A percentile compares a stretch with the other conserved stretches of the same genome.
These are phyloP conservation scores for Lycophotia porphyrea DNA, from an alignment of 2,888 invertebrate species.

Conservation along the genomic window DNA sequence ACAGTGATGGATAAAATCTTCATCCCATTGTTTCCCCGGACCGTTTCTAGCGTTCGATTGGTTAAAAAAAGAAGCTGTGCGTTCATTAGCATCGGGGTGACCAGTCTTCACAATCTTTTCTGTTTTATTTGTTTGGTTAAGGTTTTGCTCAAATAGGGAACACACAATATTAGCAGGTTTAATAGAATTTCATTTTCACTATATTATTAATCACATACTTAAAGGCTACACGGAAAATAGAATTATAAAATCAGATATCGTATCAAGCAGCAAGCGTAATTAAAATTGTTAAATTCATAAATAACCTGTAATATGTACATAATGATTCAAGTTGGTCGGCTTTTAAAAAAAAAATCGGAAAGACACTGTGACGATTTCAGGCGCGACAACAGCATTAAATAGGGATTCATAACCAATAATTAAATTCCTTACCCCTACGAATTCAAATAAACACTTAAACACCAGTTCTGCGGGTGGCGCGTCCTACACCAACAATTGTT, in stretches of 20 bases:
- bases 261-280: background rate
- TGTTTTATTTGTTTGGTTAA: background rate
- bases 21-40: slow-evolving; percentile 1
- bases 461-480: slow-evolving; percentile 57
- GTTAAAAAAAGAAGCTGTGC: slow-evolving; percentile 29
- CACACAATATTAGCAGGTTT: background rate
- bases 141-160: background rate
- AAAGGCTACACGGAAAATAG: background rate
- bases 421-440: slow-evolving; percentile 58
- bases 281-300: background rate
- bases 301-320: background rate
- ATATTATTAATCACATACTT: background rate
- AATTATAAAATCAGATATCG: background rate
- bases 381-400: background rate
- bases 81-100: slow-evolving; percentile 46
- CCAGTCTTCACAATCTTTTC: slow-evolving; percentile 11
- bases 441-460: slow-evolving; percentile 62
- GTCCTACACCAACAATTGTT: slow-evolving; percentile 64
- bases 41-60: slow-evolving; percentile 15
- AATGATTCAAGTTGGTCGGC: background rate
- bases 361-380: background rate
- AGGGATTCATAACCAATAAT: slow-evolving; percentile 54
- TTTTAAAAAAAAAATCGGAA: background rate
- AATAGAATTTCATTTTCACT: background rate
- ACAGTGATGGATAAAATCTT: slow-evolving; percentile 17